A percentile compares a stretch with the other conserved stretches of the same genome.
Conservation (phyloP, 64 coral and sea anemone genomes). For the Orbicella faveolata region DNA sequence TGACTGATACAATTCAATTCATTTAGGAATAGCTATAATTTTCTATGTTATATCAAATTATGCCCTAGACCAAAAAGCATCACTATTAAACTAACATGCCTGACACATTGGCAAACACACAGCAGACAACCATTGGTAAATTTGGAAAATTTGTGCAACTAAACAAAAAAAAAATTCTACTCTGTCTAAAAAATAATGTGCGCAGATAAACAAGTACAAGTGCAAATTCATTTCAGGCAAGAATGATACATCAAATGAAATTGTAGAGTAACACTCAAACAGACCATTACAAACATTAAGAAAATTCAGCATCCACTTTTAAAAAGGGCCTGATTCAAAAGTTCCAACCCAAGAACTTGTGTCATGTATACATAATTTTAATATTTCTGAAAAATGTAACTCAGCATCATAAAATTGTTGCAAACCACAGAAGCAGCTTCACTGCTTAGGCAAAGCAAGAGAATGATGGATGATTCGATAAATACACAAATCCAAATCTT, state of each 20-base stretch:
- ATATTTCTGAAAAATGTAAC: neutral
- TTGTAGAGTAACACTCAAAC: neutral
- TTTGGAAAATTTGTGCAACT: neutral
- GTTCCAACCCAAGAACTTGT: neutral
- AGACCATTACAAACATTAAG: neutral
- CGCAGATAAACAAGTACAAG: neutral
- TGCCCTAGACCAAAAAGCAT: neutral
- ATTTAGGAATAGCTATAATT: neutral
- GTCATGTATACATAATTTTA: neutral
- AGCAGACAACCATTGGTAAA: neutral
- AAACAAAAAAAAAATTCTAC: neutral
- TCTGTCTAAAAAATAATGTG: constrained; percentile 39
- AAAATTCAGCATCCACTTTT: neutral
- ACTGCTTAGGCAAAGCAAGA: neutral
- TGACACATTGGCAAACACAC: neutral
- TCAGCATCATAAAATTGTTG: neutral
- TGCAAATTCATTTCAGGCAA: constrained; percentile 31
- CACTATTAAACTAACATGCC: neutral
- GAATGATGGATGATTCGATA: neutral
- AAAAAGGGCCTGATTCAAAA: neutral
- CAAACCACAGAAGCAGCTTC: neutral
- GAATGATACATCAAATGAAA: constrained; percentile 1
- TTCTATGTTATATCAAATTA: constrained; percentile 11
- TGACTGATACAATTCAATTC: constrained; percentile 31
- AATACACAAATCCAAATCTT: neutral